Evolutionary conservation across 2,797 vertebrate genomes (phyloP).

Genomic region (Neosilurus hyrtlii): DNA sequence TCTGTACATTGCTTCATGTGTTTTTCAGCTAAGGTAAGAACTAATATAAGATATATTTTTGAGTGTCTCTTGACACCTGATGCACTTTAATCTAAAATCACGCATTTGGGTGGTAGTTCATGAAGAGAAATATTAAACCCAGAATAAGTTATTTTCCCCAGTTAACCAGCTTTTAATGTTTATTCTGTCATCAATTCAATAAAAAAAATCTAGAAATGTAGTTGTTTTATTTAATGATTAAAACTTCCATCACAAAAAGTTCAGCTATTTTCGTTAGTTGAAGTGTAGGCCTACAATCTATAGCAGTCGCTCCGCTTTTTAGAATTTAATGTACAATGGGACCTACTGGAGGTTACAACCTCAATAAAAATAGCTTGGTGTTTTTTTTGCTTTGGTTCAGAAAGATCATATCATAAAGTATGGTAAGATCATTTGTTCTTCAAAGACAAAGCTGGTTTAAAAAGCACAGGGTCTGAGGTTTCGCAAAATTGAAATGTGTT

Average conservation of each 20-base stretch:
- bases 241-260: background rate
- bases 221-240: background rate
- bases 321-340: background rate
- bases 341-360: background rate
- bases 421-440: background rate
- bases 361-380: background rate
- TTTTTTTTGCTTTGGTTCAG: slow-evolving; percentile 10
- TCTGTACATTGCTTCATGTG: slow-evolving; percentile 28
- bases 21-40: slow-evolving; percentile 50
- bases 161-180: background rate
- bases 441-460: background rate
- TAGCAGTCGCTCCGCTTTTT: background rate
- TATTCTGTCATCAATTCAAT: background rate
- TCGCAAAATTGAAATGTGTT: background rate
- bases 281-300: background rate
- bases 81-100: background rate
- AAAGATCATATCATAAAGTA: slow-evolving; percentile 6
- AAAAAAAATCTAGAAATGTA: background rate
- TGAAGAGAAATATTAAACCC: background rate
- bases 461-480: background rate
- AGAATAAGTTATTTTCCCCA: background rate
- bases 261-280: background rate
- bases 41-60: slow-evolving; percentile 8
- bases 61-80: slow-evolving; percentile 1
- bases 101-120: background rate